Conservation (phyloP, 2,888 invertebrate genomes). For the Anthophora plumipes region DNA sequence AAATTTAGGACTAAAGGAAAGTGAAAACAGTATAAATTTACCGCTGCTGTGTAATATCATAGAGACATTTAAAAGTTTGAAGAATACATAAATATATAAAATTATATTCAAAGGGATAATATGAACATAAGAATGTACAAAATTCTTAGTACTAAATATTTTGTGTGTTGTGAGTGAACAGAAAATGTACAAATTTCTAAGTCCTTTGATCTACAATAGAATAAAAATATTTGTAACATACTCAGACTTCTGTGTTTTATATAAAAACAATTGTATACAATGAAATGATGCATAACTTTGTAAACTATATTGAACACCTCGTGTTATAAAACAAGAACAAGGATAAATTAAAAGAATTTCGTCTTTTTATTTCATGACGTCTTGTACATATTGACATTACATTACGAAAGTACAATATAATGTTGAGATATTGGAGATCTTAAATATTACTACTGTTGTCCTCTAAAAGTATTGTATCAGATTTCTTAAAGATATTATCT, state of each 20-base stretch:
- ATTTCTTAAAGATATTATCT: conserved; percentile 64
- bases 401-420: conserved; percentile 81
- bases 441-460: conserved; percentile 61
- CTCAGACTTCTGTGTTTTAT: conserved; percentile 12
- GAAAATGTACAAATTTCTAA: conserved; percentile 11
- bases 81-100: conserved; percentile 58
- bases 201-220: neutral
- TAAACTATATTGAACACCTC: neutral
- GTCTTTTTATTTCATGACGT: conserved; percentile 77
- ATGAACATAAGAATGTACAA: conserved; percentile 21
- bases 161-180: neutral
- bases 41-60: conserved; percentile 86
- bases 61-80: conserved; percentile 85
- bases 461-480: conserved; percentile 63
- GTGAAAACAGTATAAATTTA: conserved; percentile 85
- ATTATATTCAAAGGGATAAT: conserved; percentile 14
- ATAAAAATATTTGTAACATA: conserved; percentile 18
- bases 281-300: conserved; percentile 2
- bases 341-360: conserved; percentile 73
- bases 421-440: conserved; percentile 65
- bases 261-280: neutral
- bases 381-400: conserved; percentile 79
- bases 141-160: neutral
- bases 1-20: conserved; percentile 86
- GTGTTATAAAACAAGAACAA: conserved; percentile 34